Base-by-base conservation (phyloP, 2,888 invertebrate species). In the Thereva nobilitata region DNA sequence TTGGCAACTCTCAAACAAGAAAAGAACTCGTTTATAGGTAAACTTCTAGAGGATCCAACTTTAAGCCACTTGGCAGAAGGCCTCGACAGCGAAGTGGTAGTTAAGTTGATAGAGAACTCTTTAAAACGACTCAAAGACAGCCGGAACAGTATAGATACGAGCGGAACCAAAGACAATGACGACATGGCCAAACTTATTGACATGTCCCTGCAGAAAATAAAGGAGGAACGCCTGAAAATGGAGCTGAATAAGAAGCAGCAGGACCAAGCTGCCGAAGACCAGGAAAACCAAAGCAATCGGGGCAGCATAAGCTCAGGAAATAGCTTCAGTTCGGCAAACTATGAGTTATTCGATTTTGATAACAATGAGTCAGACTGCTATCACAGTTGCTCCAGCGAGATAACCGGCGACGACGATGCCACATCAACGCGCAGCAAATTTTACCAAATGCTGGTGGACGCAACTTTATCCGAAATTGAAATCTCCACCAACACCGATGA, bases 271-370 rank as follows among this genome's bases (percentile, higher is more conserved):
- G 82, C 80, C 54, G 81, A 81, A 4, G 80, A 82, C 65, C 77
- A 84, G 67, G 84, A 84, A 72, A 82, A 83, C 35, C 76, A 77
- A 59, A 80, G 80, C 57, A 80, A 86, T 82, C 82, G 85, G 77
- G 76, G 80, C 83, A 75, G 86, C 83, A 84, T 80, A 79, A 84
- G 79, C 67, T 80, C 79, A 47, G 80, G 78, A 57, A 82, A 79
- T 64, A 86, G 84, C 77, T 83, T 84, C 82, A 85, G 86, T 82
- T 89, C 88, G 75, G 88, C 89, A 78, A 88, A 88, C 80, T 89
- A 89, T 80, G 89, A 89, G 82, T 83, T 88, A 78, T 89, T 89
- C 83, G 89, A 89, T 82, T 87, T 87, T 71, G 86, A 86, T 77
- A 86, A 85, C 79, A 77, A 78, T 66, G 81, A 80, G 23, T 89